These are phyloP conservation scores for Plebejus argus DNA, from an alignment of 2,888 invertebrate species.

Conservation along the genomic window DNA sequence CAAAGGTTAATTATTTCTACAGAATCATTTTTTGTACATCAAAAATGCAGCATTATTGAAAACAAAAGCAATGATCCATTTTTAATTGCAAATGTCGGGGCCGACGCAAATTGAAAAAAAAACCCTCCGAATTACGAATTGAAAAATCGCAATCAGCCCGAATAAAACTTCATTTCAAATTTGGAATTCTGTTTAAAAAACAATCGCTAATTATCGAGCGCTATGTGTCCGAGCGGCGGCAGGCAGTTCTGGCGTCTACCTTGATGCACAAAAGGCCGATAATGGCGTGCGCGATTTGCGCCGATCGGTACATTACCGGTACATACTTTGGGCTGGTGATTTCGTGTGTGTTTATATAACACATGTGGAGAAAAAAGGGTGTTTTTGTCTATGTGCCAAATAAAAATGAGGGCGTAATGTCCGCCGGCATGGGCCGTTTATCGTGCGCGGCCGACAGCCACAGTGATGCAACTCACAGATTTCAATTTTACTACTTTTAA, in stretches of 20 bases:
- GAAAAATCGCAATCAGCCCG: constrained; percentile 62
- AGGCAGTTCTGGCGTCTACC: constrained; percentile 44
- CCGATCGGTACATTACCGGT: constrained; percentile 43
- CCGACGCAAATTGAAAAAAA: constrained; percentile 47
- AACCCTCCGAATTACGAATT: constrained; percentile 57
- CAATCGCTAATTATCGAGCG: constrained; percentile 75
- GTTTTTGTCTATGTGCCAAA: constrained; percentile 80
- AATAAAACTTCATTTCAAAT: constrained; percentile 76
- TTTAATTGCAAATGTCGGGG: constrained; percentile 47
- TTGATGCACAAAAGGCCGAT: constrained; percentile 42
- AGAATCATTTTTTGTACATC: constrained; percentile 36
- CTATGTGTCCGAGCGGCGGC: constrained; percentile 57
- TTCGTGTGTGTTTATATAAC: constrained; percentile 56
- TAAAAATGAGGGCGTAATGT: constrained; percentile 80
- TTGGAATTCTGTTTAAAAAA: constrained; percentile 73
- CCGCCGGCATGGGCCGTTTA: constrained; percentile 72
- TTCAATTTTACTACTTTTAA: constrained; percentile 28
- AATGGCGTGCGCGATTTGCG: constrained; percentile 46
- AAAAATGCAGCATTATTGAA: constrained; percentile 42
- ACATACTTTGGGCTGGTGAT: constrained; percentile 49
- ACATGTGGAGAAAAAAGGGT: constrained; percentile 70
- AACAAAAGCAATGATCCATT: constrained; percentile 48
- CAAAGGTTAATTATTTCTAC: constrained; percentile 35
- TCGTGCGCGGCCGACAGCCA: constrained; percentile 52
- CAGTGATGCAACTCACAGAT: constrained; percentile 48